These are phyloP conservation scores for Saccostrea echinata DNA, from an alignment of 1,140 invertebrate genomes.

Conservation along the genomic window DNA sequence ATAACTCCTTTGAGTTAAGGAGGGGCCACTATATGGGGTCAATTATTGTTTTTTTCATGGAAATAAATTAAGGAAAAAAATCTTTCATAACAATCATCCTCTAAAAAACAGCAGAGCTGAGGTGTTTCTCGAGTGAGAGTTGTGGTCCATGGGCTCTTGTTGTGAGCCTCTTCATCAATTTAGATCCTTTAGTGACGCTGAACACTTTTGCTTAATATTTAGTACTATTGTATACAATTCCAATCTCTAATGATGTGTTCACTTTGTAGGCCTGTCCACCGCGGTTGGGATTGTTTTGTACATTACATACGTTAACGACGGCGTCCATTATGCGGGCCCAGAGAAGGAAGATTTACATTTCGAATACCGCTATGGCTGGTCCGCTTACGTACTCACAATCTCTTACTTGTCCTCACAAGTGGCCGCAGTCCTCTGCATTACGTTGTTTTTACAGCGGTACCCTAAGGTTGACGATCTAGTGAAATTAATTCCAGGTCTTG, in stretches of 20 bases:
- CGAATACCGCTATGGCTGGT: conserved; percentile 73
- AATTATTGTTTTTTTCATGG: too few species aligned
- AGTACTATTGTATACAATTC: too few species aligned
- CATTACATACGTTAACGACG: conserved; percentile 76
- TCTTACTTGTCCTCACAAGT: conserved; percentile 70
- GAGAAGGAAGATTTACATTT: conserved; percentile 62
- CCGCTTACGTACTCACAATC: conserved; percentile 69
- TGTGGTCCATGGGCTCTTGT: too few species aligned
- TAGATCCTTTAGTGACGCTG: too few species aligned
- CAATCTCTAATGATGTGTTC: neutral
- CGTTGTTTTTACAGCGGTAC: conserved; percentile 69
- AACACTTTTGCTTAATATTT: too few species aligned
- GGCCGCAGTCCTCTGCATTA: conserved; percentile 71
- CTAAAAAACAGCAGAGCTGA: too few species aligned
- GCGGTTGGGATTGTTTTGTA: conserved; percentile 75
- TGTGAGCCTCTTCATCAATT: too few species aligned
- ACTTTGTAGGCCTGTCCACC: conserved; percentile 69
- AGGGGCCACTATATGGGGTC: too few species aligned
- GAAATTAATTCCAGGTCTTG: conserved; percentile 68
- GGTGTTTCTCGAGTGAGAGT: too few species aligned
- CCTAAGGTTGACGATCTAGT: conserved; percentile 65
- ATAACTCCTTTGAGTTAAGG: too few species aligned
- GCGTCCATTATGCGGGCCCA: conserved; percentile 66
- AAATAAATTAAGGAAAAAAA: too few species aligned
- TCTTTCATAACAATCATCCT: too few species aligned